Percentiles rank a stretch among this genome's conserved stretches.
phyloP scores from a whole-genome alignment of 1,140 invertebrate genomes.

The Atopsyche davidsoni region DNA sequence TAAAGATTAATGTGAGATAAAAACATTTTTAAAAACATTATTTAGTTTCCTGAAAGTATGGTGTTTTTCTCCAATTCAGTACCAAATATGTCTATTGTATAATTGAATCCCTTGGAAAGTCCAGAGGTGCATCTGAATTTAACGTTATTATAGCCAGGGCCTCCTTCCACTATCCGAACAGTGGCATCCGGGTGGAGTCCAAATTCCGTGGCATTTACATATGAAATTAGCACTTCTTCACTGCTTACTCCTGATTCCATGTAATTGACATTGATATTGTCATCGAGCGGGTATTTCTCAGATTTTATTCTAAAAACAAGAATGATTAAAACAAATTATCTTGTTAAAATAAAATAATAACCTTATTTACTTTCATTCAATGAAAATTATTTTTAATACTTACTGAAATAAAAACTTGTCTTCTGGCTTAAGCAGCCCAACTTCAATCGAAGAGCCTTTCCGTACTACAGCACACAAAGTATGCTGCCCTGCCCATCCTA shows the following conservation, averaged over 20 bases:
- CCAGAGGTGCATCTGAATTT: not conserved
- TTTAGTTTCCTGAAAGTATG: too few species aligned
- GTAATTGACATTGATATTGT: not conserved
- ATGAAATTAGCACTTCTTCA: not conserved
- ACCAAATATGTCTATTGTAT: constrained; percentile 2
- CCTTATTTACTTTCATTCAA: not conserved
- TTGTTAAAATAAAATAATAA: not conserved
- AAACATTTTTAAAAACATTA: constrained; percentile 3
- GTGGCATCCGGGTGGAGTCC: constrained; percentile 1
- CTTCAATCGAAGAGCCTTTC: too few species aligned
- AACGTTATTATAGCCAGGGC: not conserved
- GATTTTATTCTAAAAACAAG: not conserved
- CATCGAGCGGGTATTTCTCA: not conserved
- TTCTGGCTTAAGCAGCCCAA: not conserved
- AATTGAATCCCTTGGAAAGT: not conserved
- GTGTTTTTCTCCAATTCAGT: not conserved
- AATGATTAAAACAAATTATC: not conserved
- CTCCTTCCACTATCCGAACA: not conserved
- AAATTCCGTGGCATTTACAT: not conserved
- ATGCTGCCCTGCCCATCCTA: too few species aligned
- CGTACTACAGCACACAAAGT: too few species aligned
- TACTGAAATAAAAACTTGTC: constrained; percentile 3
- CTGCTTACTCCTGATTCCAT: not conserved
- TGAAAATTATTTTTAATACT: not conserved
- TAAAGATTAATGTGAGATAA: constrained; percentile 6